phyloP scores from a whole-genome alignment of 2,113 vertebrate species.

The Ascaphus truei region DNA sequence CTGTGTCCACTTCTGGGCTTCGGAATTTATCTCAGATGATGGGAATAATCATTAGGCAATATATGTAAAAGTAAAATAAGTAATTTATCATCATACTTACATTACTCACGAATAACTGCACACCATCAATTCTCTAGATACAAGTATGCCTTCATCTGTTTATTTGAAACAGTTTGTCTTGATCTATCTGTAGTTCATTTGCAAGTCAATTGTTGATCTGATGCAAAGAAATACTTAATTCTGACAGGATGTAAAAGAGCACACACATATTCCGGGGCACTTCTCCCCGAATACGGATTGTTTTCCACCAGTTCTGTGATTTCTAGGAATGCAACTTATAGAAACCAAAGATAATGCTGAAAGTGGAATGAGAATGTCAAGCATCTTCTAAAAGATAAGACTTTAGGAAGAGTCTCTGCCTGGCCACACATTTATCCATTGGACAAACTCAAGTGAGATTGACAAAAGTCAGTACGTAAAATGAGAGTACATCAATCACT shows the following conservation, averaged over 20 bases:
- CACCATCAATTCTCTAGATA: constrained; percentile 22
- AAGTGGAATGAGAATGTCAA: not conserved
- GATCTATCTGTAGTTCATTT: constrained; percentile 33
- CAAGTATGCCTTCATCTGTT: constrained; percentile 30
- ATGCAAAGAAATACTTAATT: constrained; percentile 26
- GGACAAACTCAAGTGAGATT: not conserved
- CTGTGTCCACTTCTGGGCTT: not conserved
- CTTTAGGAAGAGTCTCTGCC: not conserved
- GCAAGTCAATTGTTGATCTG: constrained; percentile 33
- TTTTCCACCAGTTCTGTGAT: not conserved
- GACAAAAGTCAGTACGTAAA: not conserved
- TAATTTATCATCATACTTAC: constrained; percentile 35
- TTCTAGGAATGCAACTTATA: not conserved
- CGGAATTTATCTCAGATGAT: constrained; percentile 20
- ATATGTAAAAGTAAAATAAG: constrained; percentile 34
- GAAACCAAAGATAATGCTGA: not conserved
- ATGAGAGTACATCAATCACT: not conserved
- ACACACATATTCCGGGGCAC: not conserved
- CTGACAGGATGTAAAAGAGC: not conserved
- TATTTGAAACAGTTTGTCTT: constrained; percentile 33
- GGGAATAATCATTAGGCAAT: constrained; percentile 25
- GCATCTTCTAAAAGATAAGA: not conserved
- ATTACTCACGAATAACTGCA: constrained; percentile 26
- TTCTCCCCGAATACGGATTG: not conserved
- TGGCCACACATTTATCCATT: not conserved